Evolutionary conservation across 2,797 vertebrate species (phyloP).

Genomic region (Thalassophryne amazonica): DNA sequence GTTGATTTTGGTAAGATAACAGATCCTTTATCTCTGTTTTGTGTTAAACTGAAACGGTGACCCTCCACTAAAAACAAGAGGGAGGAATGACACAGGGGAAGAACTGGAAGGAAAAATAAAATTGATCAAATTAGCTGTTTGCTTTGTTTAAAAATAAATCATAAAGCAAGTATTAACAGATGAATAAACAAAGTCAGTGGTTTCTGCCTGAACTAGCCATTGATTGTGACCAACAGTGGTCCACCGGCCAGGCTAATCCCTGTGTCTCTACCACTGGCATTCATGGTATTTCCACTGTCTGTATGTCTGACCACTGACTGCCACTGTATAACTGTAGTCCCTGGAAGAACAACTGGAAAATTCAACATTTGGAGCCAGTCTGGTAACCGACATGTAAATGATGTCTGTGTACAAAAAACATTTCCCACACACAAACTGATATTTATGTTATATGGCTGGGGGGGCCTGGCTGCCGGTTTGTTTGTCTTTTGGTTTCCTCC

Average conservation of each 20-base stretch:
- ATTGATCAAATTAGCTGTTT: too few species aligned
- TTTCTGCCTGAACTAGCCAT: conserved; percentile 21
- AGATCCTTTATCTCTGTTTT: conserved; percentile 42
- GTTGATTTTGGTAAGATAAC: conserved; percentile 53
- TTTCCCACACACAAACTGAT: too few species aligned
- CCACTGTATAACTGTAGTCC: conserved; percentile 71
- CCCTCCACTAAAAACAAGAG: conserved; percentile 36
- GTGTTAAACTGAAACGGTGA: conserved; percentile 66
- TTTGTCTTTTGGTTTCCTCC: too few species aligned
- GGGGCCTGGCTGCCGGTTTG: too few species aligned
- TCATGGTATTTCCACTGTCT: conserved; percentile 73
- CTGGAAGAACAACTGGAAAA: conserved; percentile 76
- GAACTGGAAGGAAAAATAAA: conserved; percentile 65
- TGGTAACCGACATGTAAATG: too few species aligned
- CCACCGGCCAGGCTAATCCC: conserved; percentile 50
- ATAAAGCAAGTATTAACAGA: too few species aligned
- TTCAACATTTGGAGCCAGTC: conserved; percentile 52
- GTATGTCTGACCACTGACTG: conserved; percentile 72
- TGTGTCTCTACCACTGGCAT: conserved; percentile 61
- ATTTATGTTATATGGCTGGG: too few species aligned
- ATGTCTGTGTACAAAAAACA: too few species aligned
- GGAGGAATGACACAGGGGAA: conserved; percentile 44
- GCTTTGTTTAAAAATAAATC: too few species aligned
- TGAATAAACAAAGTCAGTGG: not conserved
- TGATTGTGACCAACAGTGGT: conserved; percentile 53